Base-by-base conservation (phyloP, 1,140 invertebrate genomes). In the Episyrphus balteatus region DNA sequence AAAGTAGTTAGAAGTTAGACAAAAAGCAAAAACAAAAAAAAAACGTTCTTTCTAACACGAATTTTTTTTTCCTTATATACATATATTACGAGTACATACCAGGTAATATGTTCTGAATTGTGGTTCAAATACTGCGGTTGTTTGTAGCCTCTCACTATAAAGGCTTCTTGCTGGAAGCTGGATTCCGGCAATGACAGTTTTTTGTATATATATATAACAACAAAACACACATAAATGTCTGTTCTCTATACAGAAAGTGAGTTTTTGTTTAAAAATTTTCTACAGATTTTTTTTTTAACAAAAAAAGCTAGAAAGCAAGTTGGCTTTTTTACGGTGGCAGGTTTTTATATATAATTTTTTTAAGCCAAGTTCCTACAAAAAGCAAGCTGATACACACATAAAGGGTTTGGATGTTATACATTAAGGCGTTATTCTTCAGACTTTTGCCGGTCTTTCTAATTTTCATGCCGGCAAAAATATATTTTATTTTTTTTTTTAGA, bases 21-120 rank as follows among this genome's bases (percentile, higher is more conserved):
- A 26, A 26, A 26, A 26, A 26, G 21, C 21, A 26, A 26, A n/a
- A n/a, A n/a, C n/a, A n/a, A n/a, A 10, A 10, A 34, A 34, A 10
- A n/a, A 26, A 26, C 21, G 21, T 26, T 26, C 3, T 26, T 5
- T 26, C 21, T 26, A 26, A 26, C 21, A 26, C 33, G 36, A 37
- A 5, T 37, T 37, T 26, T 26, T 26, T 26, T 3, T 26, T 3
- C 8, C 8, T 26, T 26, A 26, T 26, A 26, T 26, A 26, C 21
- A 26, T 5, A n/a, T n/a, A n/a, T n/a, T n/a, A n/a, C n/a, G n/a
- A 26, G 21, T 26, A 26, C 21, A 26, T 49, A 49, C 48, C 48
- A 42, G 19, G 48, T 26, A 44, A 71, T 54, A 53, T 64, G 68
- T 55, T 71, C 69, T 40, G 55, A 56, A 50, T 68, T 71, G 52